These are phyloP conservation scores for Cecropterus lyciades DNA, from an alignment of 1,140 invertebrate genomes.

Conservation along the genomic window DNA sequence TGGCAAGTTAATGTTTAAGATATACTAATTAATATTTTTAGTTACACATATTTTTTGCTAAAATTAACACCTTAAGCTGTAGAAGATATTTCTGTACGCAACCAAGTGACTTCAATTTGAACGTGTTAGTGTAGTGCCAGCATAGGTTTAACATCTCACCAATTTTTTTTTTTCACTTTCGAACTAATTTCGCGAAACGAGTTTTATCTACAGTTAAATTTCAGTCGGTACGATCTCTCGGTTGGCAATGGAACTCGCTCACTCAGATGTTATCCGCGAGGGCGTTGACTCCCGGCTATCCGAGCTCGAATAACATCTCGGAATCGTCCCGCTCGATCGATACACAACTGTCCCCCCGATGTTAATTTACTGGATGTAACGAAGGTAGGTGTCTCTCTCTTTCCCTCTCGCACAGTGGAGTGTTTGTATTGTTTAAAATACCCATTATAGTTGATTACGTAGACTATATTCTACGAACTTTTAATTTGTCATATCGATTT, in stretches of 20 bases:
- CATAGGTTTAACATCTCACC: not conserved
- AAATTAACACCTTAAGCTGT: no score
- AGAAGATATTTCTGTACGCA: no score
- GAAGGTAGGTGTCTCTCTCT: slow-evolving; percentile 18
- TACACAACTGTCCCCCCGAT: slow-evolving; percentile 24
- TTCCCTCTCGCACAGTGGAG: no score
- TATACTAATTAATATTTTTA: no score
- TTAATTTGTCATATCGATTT: no score
- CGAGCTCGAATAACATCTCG: slow-evolving; percentile 27
- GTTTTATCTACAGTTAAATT: slow-evolving; percentile 22
- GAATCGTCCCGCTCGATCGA: slow-evolving; percentile 19
- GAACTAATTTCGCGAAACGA: slow-evolving; percentile 13
- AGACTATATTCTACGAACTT: no score
- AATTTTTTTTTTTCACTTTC: not conserved
- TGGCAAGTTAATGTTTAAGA: no score
- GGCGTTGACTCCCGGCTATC: slow-evolving; percentile 23
- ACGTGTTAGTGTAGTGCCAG: not conserved
- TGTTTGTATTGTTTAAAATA: no score
- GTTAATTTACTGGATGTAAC: slow-evolving; percentile 16
- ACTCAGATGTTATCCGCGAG: slow-evolving; percentile 24
- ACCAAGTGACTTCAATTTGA: no score
- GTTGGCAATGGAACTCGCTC: slow-evolving; percentile 11
- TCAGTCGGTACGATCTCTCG: slow-evolving; percentile 12
- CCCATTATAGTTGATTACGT: no score
- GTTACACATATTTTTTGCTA: no score